Evolutionary conservation across 2,888 invertebrate species (phyloP), one percentile per base, ranked within the genome.

Genomic region (Acronicta leporina): DNA sequence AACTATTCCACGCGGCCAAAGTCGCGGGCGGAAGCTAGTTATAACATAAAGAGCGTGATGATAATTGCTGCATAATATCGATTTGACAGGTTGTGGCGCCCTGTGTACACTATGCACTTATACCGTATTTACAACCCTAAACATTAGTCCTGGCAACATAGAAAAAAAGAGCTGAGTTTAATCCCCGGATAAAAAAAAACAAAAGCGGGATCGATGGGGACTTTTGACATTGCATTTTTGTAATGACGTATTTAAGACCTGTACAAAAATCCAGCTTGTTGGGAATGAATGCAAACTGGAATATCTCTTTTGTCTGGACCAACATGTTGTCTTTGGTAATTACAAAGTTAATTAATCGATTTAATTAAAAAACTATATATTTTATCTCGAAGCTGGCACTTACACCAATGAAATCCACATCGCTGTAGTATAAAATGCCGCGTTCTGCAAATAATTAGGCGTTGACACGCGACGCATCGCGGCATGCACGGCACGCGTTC

Each of bases 401-500:
- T 61, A 72, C 55, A 65, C 60, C 49, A 60, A 72, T 68, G 60
- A 62, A 68, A 66, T 44, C 41, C 45, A 44, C 53, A 46, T 65
- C 50, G 51, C 11, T 63, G 42, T 53, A 59, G 45, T 63, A 58
- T 67, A 65, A 63, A 68, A 58, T 41, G 55, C 43, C 27, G 64
- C 48, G 59, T 61, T 64, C 56, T 40, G 52, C 2, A 9, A 43
- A 62, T 74, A 72, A 75, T 75, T 72, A 52, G 54, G 20, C 52
- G 56, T 60, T 45, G 54, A 56, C 75, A 75, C 75, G 75, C 73
- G 68, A 75, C 65, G 41, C 60, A 41, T 42, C 46, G 68, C 48
- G 59, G 65, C 54, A 74, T 71, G 68, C 53, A 35, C 45, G 43
- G 63, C 55, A 49, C 43, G 50, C 67, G 59, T 75, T 63, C 47